Evolutionary conservation across 2,888 invertebrate genomes (phyloP), one percentile per base, ranked within the genome.

Genomic region (Temnothorax rugatulus): DNA sequence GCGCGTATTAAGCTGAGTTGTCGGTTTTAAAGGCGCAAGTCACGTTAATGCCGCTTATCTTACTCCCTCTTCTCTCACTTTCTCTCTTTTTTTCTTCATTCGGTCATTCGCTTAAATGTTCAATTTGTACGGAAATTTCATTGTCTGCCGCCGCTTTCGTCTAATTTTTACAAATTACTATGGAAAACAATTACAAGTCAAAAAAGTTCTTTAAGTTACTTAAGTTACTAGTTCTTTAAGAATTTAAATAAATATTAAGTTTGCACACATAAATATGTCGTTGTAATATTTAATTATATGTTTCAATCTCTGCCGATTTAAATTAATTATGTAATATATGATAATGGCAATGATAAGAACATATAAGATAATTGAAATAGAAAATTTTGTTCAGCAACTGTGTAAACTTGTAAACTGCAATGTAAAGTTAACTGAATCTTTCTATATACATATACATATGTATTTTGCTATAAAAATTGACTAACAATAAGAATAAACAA

Each of bases 21-120:
- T 74, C 52, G 71, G 52, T 77, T 86, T 86, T 74, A 82, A 89
- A 88, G 89, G 89, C 89, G 90, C 88, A 88, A 84, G 81, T 83
- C 83, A 84, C 86, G 76, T 88, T 86, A 83, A 71, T 82, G 79
- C 64, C 76, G 66, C 82, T 74, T 75, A 34, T 71, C 47, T 79
- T 52, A 59, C 38, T 54, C 57, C 25, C 9, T 34, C 73, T 54
- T 34, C 34, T 63, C 13, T 47, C 64, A 57, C 13, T 38, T 21
- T 84, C 69, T 83, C 77, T 13, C 25, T 25, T 54, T 61, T 57
- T 47, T 25, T 21, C 57, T 11, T 38, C 64, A 44, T 66, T 64
- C 66, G 9, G 54, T 18, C 57, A 50, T 73, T 68, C 50, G 57
- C 75, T 61, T 57, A 59, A 81, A 38, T 59, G 75, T 38, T 73